These are phyloP conservation scores for Dolichomitus sp. DNA, from an alignment of 2,888 invertebrate species.

Conservation along the genomic window DNA sequence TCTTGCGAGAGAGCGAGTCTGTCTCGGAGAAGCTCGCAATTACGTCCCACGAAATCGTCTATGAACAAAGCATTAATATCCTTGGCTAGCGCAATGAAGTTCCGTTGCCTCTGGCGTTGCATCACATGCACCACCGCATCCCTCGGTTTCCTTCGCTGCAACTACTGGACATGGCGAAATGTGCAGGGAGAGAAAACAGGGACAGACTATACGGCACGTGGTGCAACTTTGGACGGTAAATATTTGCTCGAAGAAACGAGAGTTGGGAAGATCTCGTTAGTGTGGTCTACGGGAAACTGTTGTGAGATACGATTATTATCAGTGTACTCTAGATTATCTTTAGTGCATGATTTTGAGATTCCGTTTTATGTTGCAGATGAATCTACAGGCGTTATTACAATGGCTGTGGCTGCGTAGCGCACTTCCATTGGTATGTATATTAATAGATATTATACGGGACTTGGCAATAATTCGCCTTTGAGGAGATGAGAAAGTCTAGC, in stretches of 20 bases:
- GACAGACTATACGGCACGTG: slow-evolving; percentile 11
- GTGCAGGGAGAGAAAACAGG: slow-evolving; percentile 34
- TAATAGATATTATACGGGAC: slow-evolving; percentile 53
- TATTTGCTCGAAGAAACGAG: slow-evolving; percentile 44
- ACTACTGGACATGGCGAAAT: slow-evolving; percentile 2
- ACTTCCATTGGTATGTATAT: slow-evolving; percentile 41
- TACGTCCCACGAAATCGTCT: slow-evolving; percentile 57
- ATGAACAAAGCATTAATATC: slow-evolving; percentile 60
- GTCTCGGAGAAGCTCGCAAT: slow-evolving; percentile 53
- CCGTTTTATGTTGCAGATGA: slow-evolving; percentile 62
- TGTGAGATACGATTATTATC: slow-evolving; percentile 60
- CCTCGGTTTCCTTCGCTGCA: slow-evolving; percentile 27
- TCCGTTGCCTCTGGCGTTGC: slow-evolving; percentile 23
- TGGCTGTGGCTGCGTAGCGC: background rate
- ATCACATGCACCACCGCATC: background rate
- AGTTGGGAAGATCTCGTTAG: slow-evolving; percentile 45
- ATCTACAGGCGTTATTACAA: slow-evolving; percentile 41
- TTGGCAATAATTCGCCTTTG: slow-evolving; percentile 32
- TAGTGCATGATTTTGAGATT: slow-evolving; percentile 46
- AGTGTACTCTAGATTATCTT: slow-evolving; percentile 13
- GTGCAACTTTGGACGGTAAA: slow-evolving; percentile 48
- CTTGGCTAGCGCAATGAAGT: slow-evolving; percentile 31
- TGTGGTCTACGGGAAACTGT: slow-evolving; percentile 41
- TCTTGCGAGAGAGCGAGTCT: slow-evolving; percentile 21
- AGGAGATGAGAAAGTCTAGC: background rate